phyloP scores from a whole-genome alignment of 2,888 invertebrate genomes.

The Hirtodrosophila histrioides region DNA sequence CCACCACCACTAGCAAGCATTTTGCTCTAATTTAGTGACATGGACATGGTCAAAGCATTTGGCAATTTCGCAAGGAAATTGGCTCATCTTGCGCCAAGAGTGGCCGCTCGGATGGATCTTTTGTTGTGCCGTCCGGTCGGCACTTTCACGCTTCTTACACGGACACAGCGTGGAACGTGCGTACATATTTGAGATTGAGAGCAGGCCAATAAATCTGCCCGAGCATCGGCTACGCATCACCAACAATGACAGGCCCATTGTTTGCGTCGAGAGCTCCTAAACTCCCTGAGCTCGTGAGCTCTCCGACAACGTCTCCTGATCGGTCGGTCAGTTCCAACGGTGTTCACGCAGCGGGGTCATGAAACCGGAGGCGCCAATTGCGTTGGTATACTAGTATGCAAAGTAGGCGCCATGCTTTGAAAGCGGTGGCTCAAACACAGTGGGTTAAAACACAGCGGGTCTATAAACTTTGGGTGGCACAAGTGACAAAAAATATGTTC shows the following conservation, averaged over 20 bases:
- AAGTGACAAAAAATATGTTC: too few relatives aligned
- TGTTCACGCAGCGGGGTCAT: conserved; percentile 36
- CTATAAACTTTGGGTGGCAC: conserved; percentile 21
- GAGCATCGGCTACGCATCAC: conserved; percentile 70
- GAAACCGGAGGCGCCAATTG: conserved; percentile 43
- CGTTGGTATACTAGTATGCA: conserved; percentile 24
- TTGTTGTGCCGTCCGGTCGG: conserved; percentile 58
- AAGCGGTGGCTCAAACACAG: neutral
- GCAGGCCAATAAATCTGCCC: conserved; percentile 71
- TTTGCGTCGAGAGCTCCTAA: conserved; percentile 55
- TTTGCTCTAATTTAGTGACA: conserved; percentile 74
- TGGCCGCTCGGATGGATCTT: conserved; percentile 49
- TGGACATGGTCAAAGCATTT: conserved; percentile 51
- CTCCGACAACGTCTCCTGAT: neutral
- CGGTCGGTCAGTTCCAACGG: conserved; percentile 9
- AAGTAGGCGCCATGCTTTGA: conserved; percentile 40
- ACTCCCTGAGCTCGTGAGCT: neutral
- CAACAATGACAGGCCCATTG: conserved; percentile 63
- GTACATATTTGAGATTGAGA: conserved; percentile 52
- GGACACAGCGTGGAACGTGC: conserved; percentile 62
- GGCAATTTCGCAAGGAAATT: conserved; percentile 64
- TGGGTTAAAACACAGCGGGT: conserved; percentile 21
- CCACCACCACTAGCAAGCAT: conserved; percentile 9
- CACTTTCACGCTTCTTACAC: conserved; percentile 74
- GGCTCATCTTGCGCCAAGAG: conserved; percentile 63